Conservation (phyloP, 2,797 vertebrate species). For the Limosa lapponica region DNA sequence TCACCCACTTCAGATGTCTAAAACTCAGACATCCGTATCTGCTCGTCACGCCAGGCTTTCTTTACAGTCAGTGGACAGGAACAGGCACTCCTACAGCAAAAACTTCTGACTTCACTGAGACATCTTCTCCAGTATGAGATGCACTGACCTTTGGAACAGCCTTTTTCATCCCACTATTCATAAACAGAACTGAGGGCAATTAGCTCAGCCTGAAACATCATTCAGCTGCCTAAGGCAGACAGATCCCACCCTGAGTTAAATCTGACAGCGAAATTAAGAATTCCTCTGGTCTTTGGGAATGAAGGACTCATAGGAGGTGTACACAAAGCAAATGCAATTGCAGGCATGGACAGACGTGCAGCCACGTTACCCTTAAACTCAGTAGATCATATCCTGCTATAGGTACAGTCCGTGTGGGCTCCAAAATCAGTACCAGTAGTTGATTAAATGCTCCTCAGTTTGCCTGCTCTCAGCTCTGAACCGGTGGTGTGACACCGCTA, state of each 20-base stretch:
- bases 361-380: neutral
- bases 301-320: neutral
- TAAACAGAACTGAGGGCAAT: neutral
- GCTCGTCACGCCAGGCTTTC: neutral
- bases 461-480: neutral
- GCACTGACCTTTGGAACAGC: neutral
- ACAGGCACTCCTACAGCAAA: neutral
- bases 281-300: neutral
- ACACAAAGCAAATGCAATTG: neutral
- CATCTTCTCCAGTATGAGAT: neutral
- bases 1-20: neutral
- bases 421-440: neutral
- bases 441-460: neutral
- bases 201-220: neutral
- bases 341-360: neutral
- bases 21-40: neutral
- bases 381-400: neutral
- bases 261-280: neutral
- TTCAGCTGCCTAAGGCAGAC: neutral
- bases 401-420: neutral
- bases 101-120: neutral
- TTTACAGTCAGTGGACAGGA: neutral
- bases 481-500: neutral
- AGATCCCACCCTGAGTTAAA: neutral
- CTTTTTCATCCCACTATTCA: neutral